Evolutionary conservation across 2,797 vertebrate genomes (phyloP), one percentile per base, ranked within the genome.

Genomic region (Scleropages formosus): DNA sequence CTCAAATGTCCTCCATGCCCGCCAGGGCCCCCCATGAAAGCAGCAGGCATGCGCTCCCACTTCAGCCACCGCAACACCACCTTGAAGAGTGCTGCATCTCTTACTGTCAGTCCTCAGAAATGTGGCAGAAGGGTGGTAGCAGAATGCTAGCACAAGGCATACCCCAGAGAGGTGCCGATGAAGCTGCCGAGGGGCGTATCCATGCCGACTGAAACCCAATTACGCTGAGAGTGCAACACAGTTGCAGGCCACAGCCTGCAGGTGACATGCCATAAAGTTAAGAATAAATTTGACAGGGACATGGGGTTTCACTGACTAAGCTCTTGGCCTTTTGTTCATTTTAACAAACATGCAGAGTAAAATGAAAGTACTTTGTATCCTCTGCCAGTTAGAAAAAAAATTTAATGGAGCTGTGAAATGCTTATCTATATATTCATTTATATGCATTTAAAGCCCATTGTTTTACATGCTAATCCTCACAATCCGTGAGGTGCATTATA

Each of bases 231-330:
- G 12, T 56, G 51, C 51, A 71, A 49, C 68, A 71, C 68, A 56
- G 24, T 68, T 56, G 24, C 51, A 51, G 68, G 68, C 71, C 51
- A 53, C 66, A 69, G 22, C 44, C 44, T 51, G 46, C 66, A 69
- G 24, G 66, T 24, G 22, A 49, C 12, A 69, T 53, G 66, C 47
- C 66, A 69, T 53, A 49, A 69, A 69, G 66, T 47, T 47, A 69
- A 69, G 66, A 12, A 20, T 49, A 46, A 69, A 69, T 49, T 69
- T 13, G 47, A 24, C 51, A 49, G 66, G 66, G 66, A 51, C 51
- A 44, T 3, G 26, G 22, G 66, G 20, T 47, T 69, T 8, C 12
- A 26, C 66, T 9, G 46, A 46, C 22, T 2, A 22, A 18, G 47
- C 20, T 8, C 24, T 20, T 26, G 8, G 47, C 47, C 20, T 69